Evolutionary conservation across 2,888 invertebrate genomes (phyloP).

Genomic region (Isotomurus palustris): DNA sequence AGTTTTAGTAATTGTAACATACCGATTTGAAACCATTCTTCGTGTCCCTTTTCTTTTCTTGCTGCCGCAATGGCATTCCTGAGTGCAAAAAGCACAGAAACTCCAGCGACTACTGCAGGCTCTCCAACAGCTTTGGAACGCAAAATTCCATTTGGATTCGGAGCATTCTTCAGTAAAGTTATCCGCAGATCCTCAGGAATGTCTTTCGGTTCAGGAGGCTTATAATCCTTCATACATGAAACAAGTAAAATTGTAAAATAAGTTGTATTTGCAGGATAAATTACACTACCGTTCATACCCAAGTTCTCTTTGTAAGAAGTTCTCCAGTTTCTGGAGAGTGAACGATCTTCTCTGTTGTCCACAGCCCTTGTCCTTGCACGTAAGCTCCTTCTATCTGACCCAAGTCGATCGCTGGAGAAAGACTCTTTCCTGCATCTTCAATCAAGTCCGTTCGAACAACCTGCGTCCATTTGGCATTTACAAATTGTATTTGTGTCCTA

Average conservation of each 20-base stretch:
- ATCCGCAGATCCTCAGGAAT: conserved; percentile 68
- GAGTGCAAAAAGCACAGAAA: conserved; percentile 59
- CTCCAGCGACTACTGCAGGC: conserved; percentile 55
- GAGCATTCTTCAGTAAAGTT: conserved; percentile 31
- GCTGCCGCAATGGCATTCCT: conserved; percentile 65
- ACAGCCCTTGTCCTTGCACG: conserved; percentile 52
- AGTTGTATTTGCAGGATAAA: neutral
- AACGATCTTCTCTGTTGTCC: conserved; percentile 49
- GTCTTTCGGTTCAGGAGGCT: conserved; percentile 70
- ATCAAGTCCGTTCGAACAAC: conserved; percentile 42
- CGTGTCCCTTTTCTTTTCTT: too few species aligned
- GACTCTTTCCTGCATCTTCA: conserved; percentile 46
- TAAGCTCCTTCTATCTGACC: conserved; percentile 53
- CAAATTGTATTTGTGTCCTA: neutral
- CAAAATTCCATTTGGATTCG: conserved; percentile 35
- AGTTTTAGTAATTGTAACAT: too few species aligned
- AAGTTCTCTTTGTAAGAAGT: conserved; percentile 50
- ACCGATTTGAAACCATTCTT: too few species aligned
- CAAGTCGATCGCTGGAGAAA: conserved; percentile 49
- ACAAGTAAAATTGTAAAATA: conserved; percentile 50
- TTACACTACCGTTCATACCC: conserved; percentile 45
- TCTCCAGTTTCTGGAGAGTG: conserved; percentile 50
- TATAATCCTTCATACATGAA: conserved; percentile 58
- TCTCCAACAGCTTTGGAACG: conserved; percentile 55
- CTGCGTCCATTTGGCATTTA: conserved; percentile 26